Base-by-base conservation (phyloP, 2,888 invertebrate species). In the Dryomyza anilis region DNA sequence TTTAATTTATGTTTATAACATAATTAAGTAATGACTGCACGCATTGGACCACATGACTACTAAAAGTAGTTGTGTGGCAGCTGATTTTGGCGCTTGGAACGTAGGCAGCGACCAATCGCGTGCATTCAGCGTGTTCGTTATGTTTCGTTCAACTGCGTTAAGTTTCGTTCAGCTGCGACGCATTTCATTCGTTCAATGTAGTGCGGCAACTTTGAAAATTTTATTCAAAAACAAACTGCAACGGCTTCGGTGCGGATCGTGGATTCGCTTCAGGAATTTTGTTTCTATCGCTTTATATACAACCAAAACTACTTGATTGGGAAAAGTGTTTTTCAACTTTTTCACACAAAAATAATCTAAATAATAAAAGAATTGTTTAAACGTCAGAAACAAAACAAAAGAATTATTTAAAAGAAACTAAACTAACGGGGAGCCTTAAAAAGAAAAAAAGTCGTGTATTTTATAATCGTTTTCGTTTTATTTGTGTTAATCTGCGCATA, bases 211-310 rank as follows among this genome's bases (percentile, higher is more conserved):
- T 70, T 72, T 52, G 69, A 75, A 77, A 69, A 68, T 69, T 70
- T 68, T 72, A 69, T 80, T 81, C 59, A 77, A 81, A 82, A 73
- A 72, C 67, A 76, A 77, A 73, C 73, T 70, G 71, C 74, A 76
- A 72, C 74, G 73, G 72, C 64, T 74, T 66, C 72, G 64, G 66
- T 62, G 67, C 68, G 73, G 71, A 70, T 76, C 71, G 70, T 60
- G 10, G 27, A 19, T 58, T 55, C 43, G 29, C 21, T 55, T 36
- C 33, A 12, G 50, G 23, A 43, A 61, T 7, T 58, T 27, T n/a
- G n/a, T n/a, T n/a, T n/a, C n/a, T n/a, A n/a, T 45, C 16, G 25
- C 64, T 65, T 36, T 43, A 25, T 21, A 27, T 7, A 27, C 7
- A 7, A 50, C 3, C n/a, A 27, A 50, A 3, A 36, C 2, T 55